Conservation (phyloP, 1,140 invertebrate species). For the Oncopodura yosiiana region DNA sequence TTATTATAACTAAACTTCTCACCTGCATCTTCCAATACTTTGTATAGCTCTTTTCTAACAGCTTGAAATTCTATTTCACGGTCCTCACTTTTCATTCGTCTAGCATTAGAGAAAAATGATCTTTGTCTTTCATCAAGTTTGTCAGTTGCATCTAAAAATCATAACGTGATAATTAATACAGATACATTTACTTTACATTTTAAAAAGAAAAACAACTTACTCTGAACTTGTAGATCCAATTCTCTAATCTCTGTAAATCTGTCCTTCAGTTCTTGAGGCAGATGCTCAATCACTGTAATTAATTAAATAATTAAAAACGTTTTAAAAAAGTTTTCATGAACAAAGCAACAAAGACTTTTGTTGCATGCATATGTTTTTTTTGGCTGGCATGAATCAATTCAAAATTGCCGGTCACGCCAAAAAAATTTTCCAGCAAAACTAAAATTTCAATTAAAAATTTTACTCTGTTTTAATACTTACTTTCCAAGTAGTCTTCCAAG, state of each 20-base stretch:
- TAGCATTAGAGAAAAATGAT: conserved; percentile 74
- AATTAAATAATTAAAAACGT: conserved; percentile 28
- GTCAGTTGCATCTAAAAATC: conserved; percentile 89
- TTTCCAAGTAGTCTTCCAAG: conserved; percentile 91
- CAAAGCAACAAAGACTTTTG: not conserved
- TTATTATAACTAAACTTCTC: no score
- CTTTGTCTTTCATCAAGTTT: conserved; percentile 82
- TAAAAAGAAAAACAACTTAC: no score
- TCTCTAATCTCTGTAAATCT: conserved; percentile 95
- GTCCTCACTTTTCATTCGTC: conserved; percentile 66
- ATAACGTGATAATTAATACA: no score
- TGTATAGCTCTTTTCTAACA: conserved; percentile 81
- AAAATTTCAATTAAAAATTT: conserved; percentile 28
- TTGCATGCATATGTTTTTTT: conserved; percentile 23
- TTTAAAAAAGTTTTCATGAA: not conserved
- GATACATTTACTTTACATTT: not conserved
- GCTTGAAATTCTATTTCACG: conserved; percentile 74
- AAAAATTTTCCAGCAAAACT: no score
- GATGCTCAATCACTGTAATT: conserved; percentile 89
- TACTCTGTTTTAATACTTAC: no score
- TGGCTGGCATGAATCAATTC: no score
- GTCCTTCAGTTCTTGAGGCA: conserved; percentile 91
- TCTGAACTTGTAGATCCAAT: conserved; percentile 92
- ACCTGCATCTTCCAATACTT: conserved; percentile 85
- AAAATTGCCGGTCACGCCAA: no score